Percentiles rank a stretch among this genome's conserved stretches.
These are phyloP conservation scores for Melanotaenia maccullochi DNA, from an alignment of 2,797 vertebrate genomes.

Conservation along the genomic window DNA sequence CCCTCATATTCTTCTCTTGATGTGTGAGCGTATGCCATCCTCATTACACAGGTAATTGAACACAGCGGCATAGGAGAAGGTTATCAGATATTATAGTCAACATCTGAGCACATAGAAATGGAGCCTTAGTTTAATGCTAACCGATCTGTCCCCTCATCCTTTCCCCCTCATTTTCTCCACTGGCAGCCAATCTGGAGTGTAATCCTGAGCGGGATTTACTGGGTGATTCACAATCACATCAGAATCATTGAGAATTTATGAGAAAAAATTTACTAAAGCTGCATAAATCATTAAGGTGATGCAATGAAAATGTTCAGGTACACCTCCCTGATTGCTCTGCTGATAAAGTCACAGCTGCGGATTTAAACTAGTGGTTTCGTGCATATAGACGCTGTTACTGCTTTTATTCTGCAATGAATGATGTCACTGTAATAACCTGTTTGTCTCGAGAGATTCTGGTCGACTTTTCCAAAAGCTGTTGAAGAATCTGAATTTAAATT, in stretches of 20 bases:
- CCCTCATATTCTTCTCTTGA: slow-evolving; percentile 33
- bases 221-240: background rate
- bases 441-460: background rate
- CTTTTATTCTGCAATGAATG: background rate
- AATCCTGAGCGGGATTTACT: slow-evolving; percentile 2
- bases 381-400: background rate
- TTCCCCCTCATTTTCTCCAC: slow-evolving; percentile 5
- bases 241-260: slow-evolving; percentile 16
- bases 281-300: slow-evolving; percentile 18
- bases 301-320: slow-evolving; percentile 9
- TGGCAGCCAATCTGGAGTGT: background rate
- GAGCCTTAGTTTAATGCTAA: slow-evolving; percentile 17
- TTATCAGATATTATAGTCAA: slow-evolving; percentile 52
- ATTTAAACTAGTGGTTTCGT: slow-evolving; percentile 14
- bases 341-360: slow-evolving; percentile 2
- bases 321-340: background rate
- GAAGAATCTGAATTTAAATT: background rate
- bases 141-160: slow-evolving; percentile 23
- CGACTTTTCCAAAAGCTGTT: background rate
- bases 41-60: slow-evolving; percentile 67
- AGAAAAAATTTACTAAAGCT: slow-evolving; percentile 17
- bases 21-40: slow-evolving; percentile 26
- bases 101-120: slow-evolving; percentile 35
- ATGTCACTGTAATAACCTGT: background rate
- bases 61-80: slow-evolving; percentile 26